Evolutionary conservation across 2,797 vertebrate species (phyloP), one percentile per base, ranked within the genome.

Genomic region (Threskiornis aethiopicus): DNA sequence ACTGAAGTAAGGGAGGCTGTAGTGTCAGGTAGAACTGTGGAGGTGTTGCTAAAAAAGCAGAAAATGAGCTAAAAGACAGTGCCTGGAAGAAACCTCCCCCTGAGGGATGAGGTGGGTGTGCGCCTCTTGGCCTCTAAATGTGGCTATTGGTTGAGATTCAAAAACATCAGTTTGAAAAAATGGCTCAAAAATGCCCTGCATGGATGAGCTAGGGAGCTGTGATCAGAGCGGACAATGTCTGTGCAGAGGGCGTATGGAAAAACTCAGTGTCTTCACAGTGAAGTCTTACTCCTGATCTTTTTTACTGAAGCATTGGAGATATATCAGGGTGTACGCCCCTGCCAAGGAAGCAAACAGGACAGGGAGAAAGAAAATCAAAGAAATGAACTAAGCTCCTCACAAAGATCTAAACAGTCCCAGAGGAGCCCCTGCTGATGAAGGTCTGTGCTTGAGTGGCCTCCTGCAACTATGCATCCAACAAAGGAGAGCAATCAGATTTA

Each of bases 311-410:
- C 21, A 4, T 1, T 58, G 66, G 26, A 22, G 35, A 62, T 49
- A 11, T 33, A 21, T 8, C 18, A 13, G 42, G 35, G 29, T 25
- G 13, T 18, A 22, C 0, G 0, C 0, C 41, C 11, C 31, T 65
- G 37, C 41, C 42, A 29, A 28, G 47, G 70, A 28, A 11, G 6
- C 8, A 65, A 69, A 70, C 9, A 19, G 33, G 42, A 24, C 13
- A 47, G 14, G 28, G 35, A 29, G 33, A 42, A 35, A 35, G 24
- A 24, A 66, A 42, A 79, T 11, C 16, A 4, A 11, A 28, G 13
- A 35, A 25, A 19, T 10, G 16, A 31, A 16, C 22, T 18, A 49
- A 59, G 18, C 59, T 49, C 44, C 71, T 73, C n/a, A 21, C 15
- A 52, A 37, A 26, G 29, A 3, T 8, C 17, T 14, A 24, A 54